Conservation (phyloP, 2,888 invertebrate species). For the Rugalucina vietnamica region DNA sequence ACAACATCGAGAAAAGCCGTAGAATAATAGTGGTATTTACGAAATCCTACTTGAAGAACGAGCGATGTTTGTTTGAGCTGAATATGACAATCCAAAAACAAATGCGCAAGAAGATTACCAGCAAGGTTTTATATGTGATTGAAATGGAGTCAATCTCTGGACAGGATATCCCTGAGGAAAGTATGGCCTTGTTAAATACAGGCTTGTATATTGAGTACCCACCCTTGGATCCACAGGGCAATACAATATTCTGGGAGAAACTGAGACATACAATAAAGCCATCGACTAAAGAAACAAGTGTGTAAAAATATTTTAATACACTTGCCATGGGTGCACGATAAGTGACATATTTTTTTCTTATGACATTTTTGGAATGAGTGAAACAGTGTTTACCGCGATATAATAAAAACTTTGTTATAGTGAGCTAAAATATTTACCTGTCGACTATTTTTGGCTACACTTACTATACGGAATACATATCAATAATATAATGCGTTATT, state of each 20-base stretch:
- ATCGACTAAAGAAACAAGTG: not conserved
- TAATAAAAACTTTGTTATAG: not conserved
- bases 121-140: constrained; percentile 11
- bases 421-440: not conserved
- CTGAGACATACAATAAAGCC: not conserved
- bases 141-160: constrained; percentile 4
- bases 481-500: no score
- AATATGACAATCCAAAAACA: constrained; percentile 65
- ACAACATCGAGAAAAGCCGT: constrained; percentile 62
- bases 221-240: not conserved
- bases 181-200: constrained; percentile 28
- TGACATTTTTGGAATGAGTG: not conserved
- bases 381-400: not conserved
- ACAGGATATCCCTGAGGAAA: constrained; percentile 29
- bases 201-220: not conserved
- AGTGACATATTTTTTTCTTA: not conserved
- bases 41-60: constrained; percentile 53
- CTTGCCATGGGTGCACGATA: no score
- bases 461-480: no score
- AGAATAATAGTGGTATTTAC: constrained; percentile 65
- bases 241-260: not conserved
- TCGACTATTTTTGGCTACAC: not conserved
- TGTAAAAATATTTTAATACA: no score
- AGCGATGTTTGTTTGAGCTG: constrained; percentile 70
- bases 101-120: constrained; percentile 25